Conservation (phyloP, 2,113 vertebrate genomes). For the Prochilodus magdalenae region DNA sequence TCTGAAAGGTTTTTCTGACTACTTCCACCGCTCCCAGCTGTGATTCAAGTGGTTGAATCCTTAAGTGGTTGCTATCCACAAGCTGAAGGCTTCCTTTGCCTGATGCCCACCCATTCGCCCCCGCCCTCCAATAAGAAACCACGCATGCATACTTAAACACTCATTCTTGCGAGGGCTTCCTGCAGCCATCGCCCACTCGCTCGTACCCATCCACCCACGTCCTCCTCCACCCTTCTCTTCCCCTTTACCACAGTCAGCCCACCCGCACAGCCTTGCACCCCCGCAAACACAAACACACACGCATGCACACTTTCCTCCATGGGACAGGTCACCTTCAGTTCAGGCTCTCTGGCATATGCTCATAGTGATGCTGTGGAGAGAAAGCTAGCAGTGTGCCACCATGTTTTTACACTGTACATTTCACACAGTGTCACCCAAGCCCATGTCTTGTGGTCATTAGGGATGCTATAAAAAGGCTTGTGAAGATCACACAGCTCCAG, state of each 20-base stretch:
- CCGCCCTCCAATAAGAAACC: slow-evolving; percentile 44
- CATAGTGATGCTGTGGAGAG: slow-evolving; percentile 1
- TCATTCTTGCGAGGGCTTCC: slow-evolving; percentile 40
- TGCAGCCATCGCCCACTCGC: slow-evolving; percentile 49
- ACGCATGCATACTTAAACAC: slow-evolving; percentile 44
- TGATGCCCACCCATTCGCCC: slow-evolving; percentile 9
- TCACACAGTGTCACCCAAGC: not conserved
- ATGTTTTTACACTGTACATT: slow-evolving; percentile 9
- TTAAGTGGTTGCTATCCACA: slow-evolving; percentile 40
- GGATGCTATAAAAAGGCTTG: slow-evolving; percentile 1
- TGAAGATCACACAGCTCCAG: not conserved
- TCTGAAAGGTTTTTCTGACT: not conserved
- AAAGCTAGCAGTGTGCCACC: not conserved
- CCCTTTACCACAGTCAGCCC: slow-evolving; percentile 47
- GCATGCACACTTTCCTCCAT: slow-evolving; percentile 17
- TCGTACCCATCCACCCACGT: slow-evolving; percentile 40
- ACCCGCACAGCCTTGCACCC: slow-evolving; percentile 41
- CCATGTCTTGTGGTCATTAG: not conserved
- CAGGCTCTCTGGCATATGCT: slow-evolving; percentile 43
- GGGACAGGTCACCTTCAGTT: slow-evolving; percentile 50
- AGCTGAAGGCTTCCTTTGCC: slow-evolving; percentile 36
- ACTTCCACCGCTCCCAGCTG: slow-evolving; percentile 23
- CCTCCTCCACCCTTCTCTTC: slow-evolving; percentile 49
- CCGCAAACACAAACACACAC: slow-evolving; percentile 37
- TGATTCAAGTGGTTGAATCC: slow-evolving; percentile 35